phyloP scores from a whole-genome alignment of 2,113 vertebrate species.

The Motacilla alba region DNA sequence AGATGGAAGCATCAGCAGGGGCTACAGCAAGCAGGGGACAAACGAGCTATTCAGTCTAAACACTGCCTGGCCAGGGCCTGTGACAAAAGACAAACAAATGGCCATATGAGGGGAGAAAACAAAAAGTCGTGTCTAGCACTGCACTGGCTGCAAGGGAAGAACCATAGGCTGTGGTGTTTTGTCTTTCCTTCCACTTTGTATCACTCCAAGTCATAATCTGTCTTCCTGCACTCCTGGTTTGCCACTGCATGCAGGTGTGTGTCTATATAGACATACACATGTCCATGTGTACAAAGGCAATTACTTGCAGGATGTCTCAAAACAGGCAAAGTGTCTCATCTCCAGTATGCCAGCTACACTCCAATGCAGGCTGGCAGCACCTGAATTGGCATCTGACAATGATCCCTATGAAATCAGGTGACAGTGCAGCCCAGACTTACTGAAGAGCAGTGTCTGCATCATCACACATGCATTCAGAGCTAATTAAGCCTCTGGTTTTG shows the following conservation, averaged over 20 bases:
- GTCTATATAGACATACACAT: neutral
- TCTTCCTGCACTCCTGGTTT: neutral
- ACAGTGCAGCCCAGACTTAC: neutral
- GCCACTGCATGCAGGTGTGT: neutral
- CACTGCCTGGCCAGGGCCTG: neutral
- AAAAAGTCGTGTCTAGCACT: neutral
- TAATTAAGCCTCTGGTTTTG: neutral
- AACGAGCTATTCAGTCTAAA: slow-evolving; percentile 35
- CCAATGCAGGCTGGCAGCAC: neutral
- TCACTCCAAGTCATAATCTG: neutral
- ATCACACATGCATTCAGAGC: neutral
- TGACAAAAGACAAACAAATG: slow-evolving; percentile 60
- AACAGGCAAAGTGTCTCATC: neutral
- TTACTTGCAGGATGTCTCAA: neutral
- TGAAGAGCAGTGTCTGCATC: neutral
- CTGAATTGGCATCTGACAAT: neutral
- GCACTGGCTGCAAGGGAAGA: neutral
- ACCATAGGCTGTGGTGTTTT: neutral
- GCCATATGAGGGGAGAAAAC: slow-evolving; percentile 20
- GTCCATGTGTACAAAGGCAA: neutral
- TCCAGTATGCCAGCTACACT: neutral
- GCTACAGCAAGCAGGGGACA: neutral
- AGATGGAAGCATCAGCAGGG: slow-evolving; percentile 34
- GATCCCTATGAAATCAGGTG: neutral
- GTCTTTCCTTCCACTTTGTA: neutral